Conservation (phyloP, 2,888 invertebrate genomes). For the Blastobasis adustella region DNA sequence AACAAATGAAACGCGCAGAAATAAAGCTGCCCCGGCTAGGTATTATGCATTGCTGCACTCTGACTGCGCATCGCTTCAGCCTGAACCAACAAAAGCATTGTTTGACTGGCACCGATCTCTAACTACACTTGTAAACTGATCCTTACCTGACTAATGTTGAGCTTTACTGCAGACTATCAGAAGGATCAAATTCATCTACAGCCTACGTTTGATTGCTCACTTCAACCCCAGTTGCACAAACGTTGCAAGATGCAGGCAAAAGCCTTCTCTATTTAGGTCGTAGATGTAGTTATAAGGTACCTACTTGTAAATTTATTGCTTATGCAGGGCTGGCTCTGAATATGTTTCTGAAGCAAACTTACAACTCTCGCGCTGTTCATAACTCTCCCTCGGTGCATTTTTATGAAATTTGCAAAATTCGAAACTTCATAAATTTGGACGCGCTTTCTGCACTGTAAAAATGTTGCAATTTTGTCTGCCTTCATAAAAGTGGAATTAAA, state of each 20-base stretch:
- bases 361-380: constrained; percentile 11
- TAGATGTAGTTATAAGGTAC: no score
- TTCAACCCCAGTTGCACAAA: constrained; percentile 32
- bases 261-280: constrained; percentile 35
- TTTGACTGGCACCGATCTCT: constrained; percentile 49
- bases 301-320: constrained; percentile 35
- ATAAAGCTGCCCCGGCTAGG: constrained; percentile 37
- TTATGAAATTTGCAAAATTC: constrained; percentile 22
- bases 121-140: constrained; percentile 41
- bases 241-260: constrained; percentile 26
- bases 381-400: constrained; percentile 22
- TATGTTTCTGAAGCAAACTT: constrained; percentile 28
- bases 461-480: background rate
- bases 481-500: background rate
- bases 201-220: constrained; percentile 21
- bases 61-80: constrained; percentile 44
- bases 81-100: constrained; percentile 55
- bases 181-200: constrained; percentile 29
- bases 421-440: no score
- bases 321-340: constrained; percentile 28
- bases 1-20: constrained; percentile 15
- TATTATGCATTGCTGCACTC: constrained; percentile 45
- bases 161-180: constrained; percentile 24
- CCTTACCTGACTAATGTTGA: constrained; percentile 22
- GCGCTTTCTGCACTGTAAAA: background rate